Conservation (phyloP, 2,113 vertebrate species). For the Brienomyrus longianalis region DNA sequence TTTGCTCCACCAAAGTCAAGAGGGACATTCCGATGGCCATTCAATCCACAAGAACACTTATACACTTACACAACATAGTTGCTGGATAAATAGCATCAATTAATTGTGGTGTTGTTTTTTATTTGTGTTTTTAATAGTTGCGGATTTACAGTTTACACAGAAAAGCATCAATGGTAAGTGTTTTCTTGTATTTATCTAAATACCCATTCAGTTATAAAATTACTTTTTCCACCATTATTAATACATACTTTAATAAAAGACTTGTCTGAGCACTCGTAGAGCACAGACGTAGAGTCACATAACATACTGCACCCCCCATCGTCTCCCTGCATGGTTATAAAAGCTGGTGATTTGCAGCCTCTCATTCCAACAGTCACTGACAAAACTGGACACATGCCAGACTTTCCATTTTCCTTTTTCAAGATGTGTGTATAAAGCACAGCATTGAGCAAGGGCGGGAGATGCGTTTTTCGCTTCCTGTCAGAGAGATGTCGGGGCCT, state of each 20-base stretch:
- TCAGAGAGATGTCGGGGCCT: not conserved
- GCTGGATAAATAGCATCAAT: slow-evolving; percentile 24
- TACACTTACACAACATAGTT: slow-evolving; percentile 7
- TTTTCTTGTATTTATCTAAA: not conserved
- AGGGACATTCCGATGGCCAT: not conserved
- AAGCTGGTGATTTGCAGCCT: not conserved
- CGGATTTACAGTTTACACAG: slow-evolving; percentile 81
- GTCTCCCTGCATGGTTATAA: not conserved
- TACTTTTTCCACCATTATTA: not conserved
- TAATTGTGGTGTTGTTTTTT: slow-evolving; percentile 14
- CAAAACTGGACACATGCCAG: not conserved
- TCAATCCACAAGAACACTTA: not conserved
- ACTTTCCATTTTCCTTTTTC: not conserved
- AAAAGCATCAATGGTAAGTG: slow-evolving; percentile 92
- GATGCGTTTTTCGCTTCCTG: not conserved
- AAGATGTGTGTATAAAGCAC: not conserved
- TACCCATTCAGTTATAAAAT: not conserved
- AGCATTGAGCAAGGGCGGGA: not conserved
- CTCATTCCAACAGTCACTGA: slow-evolving; percentile 4
- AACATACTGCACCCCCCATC: not conserved
- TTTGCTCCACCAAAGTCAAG: not conserved
- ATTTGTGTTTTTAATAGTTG: slow-evolving; percentile 64
- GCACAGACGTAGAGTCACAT: not conserved
- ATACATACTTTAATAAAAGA: not conserved
- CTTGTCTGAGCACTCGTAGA: not conserved